These are phyloP conservation scores for Dynastes hyllus DNA, from an alignment of 2,888 invertebrate genomes.

Conservation along the genomic window DNA sequence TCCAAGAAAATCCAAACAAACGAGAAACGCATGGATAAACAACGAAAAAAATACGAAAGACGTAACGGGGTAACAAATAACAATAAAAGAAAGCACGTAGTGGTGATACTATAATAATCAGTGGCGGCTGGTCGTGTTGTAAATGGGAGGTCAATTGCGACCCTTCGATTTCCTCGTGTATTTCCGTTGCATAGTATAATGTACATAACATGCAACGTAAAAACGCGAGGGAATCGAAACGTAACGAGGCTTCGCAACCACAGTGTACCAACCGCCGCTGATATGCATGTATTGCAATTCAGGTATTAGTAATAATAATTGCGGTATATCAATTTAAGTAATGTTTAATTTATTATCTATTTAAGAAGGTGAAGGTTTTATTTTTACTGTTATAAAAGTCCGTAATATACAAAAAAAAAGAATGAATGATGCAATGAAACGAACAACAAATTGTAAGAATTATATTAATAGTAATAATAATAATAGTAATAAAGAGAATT, in stretches of 20 bases:
- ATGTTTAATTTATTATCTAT: neutral
- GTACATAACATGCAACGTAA: too few relatives aligned
- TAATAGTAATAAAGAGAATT: constrained; percentile 14
- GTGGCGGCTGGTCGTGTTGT: too few relatives aligned
- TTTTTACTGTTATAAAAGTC: constrained; percentile 6
- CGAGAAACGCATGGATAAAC: constrained; percentile 1
- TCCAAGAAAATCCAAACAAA: constrained; percentile 4
- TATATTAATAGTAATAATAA: constrained; percentile 2
- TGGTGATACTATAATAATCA: neutral
- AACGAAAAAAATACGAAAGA: neutral
- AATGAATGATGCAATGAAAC: constrained; percentile 6
- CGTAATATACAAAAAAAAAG: constrained; percentile 1
- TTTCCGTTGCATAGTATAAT: too few relatives aligned
- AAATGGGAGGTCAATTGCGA: too few relatives aligned
- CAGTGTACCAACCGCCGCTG: too few relatives aligned
- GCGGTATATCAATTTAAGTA: neutral
- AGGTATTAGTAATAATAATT: neutral
- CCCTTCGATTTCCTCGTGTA: too few relatives aligned
- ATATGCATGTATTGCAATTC: constrained; percentile 18
- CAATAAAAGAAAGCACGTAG: neutral
- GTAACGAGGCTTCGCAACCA: too few relatives aligned
- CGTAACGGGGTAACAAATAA: neutral
- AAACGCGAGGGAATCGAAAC: too few relatives aligned
- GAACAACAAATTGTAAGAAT: constrained; percentile 4
- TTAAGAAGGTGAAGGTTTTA: constrained; percentile 11